phyloP scores from a whole-genome alignment of 2,113 vertebrate species.

The Paramisgurnus dabryanus region DNA sequence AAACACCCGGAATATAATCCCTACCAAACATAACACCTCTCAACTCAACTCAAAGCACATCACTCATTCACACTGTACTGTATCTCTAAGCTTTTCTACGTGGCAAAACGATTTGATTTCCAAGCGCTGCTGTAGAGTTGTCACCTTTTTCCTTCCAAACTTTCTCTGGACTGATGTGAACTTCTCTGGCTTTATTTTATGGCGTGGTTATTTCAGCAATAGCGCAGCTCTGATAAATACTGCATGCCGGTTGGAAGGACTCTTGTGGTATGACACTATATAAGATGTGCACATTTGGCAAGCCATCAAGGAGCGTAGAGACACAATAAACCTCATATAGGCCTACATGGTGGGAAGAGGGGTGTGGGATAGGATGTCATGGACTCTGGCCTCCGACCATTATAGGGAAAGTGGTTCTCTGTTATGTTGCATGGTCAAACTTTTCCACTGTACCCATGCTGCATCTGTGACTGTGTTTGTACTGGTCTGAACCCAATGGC shows the following conservation, averaged over 20 bases:
- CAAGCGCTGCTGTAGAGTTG: constrained; percentile 5
- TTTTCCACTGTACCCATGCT: constrained; percentile 2
- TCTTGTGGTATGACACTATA: constrained; percentile 28
- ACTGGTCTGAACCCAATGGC: constrained; percentile 16
- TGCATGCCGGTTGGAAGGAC: constrained; percentile 34
- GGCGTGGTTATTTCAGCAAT: constrained; percentile 12
- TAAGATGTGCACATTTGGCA: constrained; percentile 17
- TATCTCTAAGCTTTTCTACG: neutral
- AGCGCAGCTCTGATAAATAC: constrained; percentile 41
- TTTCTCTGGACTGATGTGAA: constrained; percentile 7
- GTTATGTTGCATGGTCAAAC: neutral
- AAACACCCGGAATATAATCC: neutral
- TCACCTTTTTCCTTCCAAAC: neutral
- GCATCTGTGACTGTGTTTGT: constrained; percentile 27
- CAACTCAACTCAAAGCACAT: neutral
- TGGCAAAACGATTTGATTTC: constrained; percentile 10
- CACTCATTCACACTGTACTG: constrained; percentile 11
- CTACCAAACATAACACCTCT: neutral
- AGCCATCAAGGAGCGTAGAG: constrained; percentile 4
- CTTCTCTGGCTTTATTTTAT: constrained; percentile 22
- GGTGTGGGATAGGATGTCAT: constrained; percentile 5
- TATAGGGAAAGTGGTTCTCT: neutral
- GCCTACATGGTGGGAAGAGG: neutral
- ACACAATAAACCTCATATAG: constrained; percentile 6
- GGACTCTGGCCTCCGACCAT: neutral